These are phyloP conservation scores for Smittia sp. DNA, from an alignment of 2,888 invertebrate genomes.

Conservation along the genomic window DNA sequence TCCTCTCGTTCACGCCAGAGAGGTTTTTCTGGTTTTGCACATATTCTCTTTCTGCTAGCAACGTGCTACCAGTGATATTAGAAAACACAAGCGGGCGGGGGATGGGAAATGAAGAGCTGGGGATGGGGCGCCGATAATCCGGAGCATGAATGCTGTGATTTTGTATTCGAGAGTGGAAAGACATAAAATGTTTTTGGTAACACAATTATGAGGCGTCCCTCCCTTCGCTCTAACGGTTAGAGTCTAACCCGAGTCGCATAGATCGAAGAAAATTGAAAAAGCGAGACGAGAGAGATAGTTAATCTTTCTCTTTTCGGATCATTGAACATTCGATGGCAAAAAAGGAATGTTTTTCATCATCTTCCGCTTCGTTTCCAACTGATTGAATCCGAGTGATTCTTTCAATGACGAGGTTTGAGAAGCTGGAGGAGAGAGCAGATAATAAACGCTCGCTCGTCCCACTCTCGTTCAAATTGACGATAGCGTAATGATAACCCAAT, in stretches of 20 bases:
- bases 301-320: conserved; percentile 39
- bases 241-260: too few relatives aligned
- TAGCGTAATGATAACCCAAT: neutral
- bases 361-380: conserved; percentile 26
- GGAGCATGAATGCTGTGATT: neutral
- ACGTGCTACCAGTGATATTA: neutral
- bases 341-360: conserved; percentile 30
- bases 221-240: neutral
- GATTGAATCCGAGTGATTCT: conserved; percentile 39
- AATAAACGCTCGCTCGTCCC: neutral
- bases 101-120: neutral
- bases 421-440: neutral
- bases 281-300: conserved; percentile 27
- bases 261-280: neutral
- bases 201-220: conserved; percentile 25
- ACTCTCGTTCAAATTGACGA: neutral
- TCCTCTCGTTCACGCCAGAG: neutral
- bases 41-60: neutral
- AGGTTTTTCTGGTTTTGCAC: neutral
- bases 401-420: neutral
- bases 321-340: conserved; percentile 36
- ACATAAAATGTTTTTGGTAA: conserved; percentile 14
- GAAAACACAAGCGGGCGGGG: neutral
- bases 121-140: neutral
- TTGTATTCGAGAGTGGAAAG: neutral